Evolutionary conservation across 2,888 invertebrate species (phyloP).

Genomic region (Amorpha juglandis): DNA sequence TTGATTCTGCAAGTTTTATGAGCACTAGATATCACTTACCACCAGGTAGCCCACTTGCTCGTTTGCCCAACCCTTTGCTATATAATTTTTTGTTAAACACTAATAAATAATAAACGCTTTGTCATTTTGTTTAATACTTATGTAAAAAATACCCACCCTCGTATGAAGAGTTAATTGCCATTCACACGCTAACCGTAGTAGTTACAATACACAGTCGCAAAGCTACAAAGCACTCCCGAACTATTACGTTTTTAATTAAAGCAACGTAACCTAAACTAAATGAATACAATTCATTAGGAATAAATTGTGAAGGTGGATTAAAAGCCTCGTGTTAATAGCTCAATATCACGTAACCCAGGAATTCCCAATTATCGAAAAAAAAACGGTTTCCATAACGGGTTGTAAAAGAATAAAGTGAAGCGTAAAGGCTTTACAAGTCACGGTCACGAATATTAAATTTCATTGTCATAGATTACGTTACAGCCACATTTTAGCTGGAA

Average conservation of each 20-base stretch:
- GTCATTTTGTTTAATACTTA: no score
- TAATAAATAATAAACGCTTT: no score
- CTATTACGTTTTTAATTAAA: slow-evolving; percentile 9
- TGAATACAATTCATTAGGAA: slow-evolving; percentile 13
- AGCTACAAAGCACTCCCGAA: background rate
- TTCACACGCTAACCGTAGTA: background rate
- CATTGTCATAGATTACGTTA: background rate
- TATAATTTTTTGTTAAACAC: no score
- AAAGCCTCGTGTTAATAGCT: slow-evolving; percentile 6
- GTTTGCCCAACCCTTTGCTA: no score
- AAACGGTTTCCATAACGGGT: slow-evolving; percentile 15
- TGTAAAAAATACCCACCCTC: background rate
- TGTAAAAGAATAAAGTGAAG: slow-evolving; percentile 11
- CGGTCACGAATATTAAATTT: slow-evolving; percentile 19
- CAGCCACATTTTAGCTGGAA: background rate
- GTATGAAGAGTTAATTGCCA: background rate
- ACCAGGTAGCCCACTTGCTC: no score
- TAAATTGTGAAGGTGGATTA: background rate
- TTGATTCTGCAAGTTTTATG: no score
- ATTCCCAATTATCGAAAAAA: slow-evolving; percentile 7
- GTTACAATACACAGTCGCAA: background rate
- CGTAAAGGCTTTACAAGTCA: slow-evolving; percentile 12
- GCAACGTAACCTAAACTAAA: background rate
- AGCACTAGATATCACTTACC: no score
- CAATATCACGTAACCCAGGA: slow-evolving; percentile 2